Percentiles rank a stretch among this genome's conserved stretches.
phyloP scores from a whole-genome alignment of 2,888 invertebrate species.

The Netelia virgata region DNA sequence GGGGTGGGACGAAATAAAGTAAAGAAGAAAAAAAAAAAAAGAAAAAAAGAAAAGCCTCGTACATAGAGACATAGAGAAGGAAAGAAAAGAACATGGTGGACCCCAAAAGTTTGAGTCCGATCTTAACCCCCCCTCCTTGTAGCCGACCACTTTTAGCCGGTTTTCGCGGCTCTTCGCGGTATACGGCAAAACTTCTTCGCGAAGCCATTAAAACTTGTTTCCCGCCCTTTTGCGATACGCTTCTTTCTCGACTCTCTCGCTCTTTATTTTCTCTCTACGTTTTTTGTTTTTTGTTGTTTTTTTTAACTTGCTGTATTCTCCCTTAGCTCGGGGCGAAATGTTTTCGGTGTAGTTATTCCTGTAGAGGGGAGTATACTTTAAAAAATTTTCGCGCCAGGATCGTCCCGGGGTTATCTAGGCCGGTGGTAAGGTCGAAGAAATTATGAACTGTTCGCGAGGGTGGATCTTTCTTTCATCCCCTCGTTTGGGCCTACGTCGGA shows the following conservation, averaged over 20 bases:
- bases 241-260: slow-evolving; percentile 25
- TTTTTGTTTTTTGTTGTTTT: slow-evolving; percentile 14
- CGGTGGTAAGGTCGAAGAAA: slow-evolving; percentile 36
- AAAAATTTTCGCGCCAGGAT: slow-evolving; percentile 56
- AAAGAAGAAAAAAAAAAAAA: neutral
- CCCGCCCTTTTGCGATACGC: slow-evolving; percentile 48
- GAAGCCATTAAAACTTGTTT: slow-evolving; percentile 68
- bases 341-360: slow-evolving; percentile 28
- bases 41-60: slow-evolving; percentile 68
- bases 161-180: slow-evolving; percentile 70
- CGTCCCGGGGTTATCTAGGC: slow-evolving; percentile 56
- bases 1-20: slow-evolving; percentile 29
- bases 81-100: slow-evolving; percentile 55
- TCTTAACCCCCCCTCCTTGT: slow-evolving; percentile 39
- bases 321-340: slow-evolving; percentile 35
- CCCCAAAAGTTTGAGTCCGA: slow-evolving; percentile 50
- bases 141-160: slow-evolving; percentile 60
- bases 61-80: slow-evolving; percentile 59
- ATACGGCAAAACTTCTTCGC: slow-evolving; percentile 68
- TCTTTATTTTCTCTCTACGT: neutral
- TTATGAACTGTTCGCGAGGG: slow-evolving; percentile 41
- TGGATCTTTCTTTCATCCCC: slow-evolving; percentile 21
- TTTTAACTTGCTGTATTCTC: slow-evolving; percentile 20
- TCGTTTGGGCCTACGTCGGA: slow-evolving; percentile 42
- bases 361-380: slow-evolving; percentile 25